These are phyloP conservation scores for Ceraclea dissimilis DNA, from an alignment of 2,888 invertebrate genomes.

Conservation along the genomic window DNA sequence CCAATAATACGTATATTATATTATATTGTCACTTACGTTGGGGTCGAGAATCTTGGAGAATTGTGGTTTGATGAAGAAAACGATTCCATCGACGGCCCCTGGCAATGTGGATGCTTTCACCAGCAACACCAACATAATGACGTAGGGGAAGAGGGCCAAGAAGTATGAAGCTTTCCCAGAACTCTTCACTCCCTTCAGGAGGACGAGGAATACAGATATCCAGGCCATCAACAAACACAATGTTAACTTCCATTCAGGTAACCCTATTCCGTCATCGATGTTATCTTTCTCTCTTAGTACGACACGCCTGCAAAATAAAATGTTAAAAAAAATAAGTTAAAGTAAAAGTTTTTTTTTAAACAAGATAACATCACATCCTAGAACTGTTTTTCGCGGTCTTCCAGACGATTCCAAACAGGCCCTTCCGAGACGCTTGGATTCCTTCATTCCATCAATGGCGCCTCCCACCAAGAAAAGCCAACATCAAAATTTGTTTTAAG, in stretches of 20 bases:
- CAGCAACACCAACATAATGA: conserved; percentile 53
- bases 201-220: conserved; percentile 44
- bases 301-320: conserved; percentile 35
- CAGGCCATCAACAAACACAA: conserved; percentile 47
- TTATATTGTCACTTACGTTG: conserved; percentile 34
- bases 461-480: no score
- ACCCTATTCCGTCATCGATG: conserved; percentile 48
- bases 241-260: conserved; percentile 47
- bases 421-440: no score
- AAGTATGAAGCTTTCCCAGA: conserved; percentile 62
- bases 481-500: no score
- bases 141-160: conserved; percentile 60
- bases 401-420: no score
- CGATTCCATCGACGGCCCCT: conserved; percentile 53
- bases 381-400: no score
- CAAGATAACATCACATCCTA: no score
- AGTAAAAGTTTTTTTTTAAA: no score
- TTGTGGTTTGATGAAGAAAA: conserved; percentile 57
- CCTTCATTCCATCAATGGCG: no score
- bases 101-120: conserved; percentile 52
- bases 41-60: conserved; percentile 57
- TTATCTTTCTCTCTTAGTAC: conserved; percentile 43
- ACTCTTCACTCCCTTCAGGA: conserved; percentile 50
- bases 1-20: no score
- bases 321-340: background rate